A percentile compares a stretch with the other conserved stretches of the same genome.
Conservation (phyloP, 2,888 invertebrate genomes). For the Drosophila cognata region DNA sequence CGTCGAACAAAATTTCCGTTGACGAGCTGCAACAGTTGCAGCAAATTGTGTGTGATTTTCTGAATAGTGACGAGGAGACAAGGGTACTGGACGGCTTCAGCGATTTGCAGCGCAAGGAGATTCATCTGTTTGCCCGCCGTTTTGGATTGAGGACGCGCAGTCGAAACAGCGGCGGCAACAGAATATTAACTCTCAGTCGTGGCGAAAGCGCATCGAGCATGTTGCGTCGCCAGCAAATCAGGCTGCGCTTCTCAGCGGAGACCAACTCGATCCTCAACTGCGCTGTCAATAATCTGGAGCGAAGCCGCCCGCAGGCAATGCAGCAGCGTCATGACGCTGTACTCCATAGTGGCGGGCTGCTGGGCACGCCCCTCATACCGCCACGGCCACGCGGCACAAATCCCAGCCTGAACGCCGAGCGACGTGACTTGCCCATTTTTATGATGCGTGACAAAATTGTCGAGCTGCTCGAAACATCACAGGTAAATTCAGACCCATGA, state of each 20-base stretch:
- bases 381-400: constrained; percentile 46
- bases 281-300: neutral
- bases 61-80: constrained; percentile 54
- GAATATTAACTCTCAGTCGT: constrained; percentile 70
- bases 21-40: constrained; percentile 44
- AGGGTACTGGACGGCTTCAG: constrained; percentile 56
- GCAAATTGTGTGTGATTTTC: constrained; percentile 64
- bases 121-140: constrained; percentile 69
- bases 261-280: neutral
- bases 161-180: constrained; percentile 32
- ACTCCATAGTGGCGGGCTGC: constrained; percentile 29
- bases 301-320: too few species aligned
- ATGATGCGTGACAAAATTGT: constrained; percentile 62
- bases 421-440: constrained; percentile 73
- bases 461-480: constrained; percentile 57
- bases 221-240: neutral
- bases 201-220: constrained; percentile 18
- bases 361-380: constrained; percentile 66
- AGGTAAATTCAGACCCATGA: constrained; percentile 55
- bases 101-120: constrained; percentile 68
- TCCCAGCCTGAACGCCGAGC: constrained; percentile 53
- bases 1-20: neutral
- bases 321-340: neutral
- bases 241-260: neutral
- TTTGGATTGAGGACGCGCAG: constrained; percentile 75